Percentiles rank a stretch among this genome's conserved stretches.
phyloP scores from a whole-genome alignment of 2,888 invertebrate species.

The Mechanitis messenoides region DNA sequence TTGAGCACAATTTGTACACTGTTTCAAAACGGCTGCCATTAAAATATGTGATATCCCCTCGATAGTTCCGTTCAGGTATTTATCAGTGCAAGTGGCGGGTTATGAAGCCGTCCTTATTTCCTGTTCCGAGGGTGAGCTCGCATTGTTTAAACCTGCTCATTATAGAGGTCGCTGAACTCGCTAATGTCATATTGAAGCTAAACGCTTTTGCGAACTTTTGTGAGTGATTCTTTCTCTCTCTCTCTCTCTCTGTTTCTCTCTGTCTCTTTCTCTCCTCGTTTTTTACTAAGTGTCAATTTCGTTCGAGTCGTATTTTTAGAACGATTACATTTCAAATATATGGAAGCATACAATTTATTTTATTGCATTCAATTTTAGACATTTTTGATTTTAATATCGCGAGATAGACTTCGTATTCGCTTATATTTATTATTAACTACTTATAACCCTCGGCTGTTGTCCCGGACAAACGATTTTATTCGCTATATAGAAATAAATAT shows the following conservation, averaged over 20 bases:
- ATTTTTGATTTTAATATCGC: too few species aligned
- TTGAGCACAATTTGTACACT: too few species aligned
- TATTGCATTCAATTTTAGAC: too few species aligned
- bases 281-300: not conserved
- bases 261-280: not conserved
- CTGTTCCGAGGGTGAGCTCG: conserved; percentile 44
- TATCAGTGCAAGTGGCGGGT: conserved; percentile 29
- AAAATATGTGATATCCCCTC: not conserved
- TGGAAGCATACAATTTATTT: too few species aligned
- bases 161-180: conserved; percentile 47
- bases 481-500: too few species aligned
- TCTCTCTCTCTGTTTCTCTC: too few species aligned
- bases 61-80: conserved; percentile 11
- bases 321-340: too few species aligned
- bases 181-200: conserved; percentile 10
- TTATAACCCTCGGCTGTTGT: too few species aligned
- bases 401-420: too few species aligned
- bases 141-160: conserved; percentile 41
- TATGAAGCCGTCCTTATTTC: conserved; percentile 38
- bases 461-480: too few species aligned
- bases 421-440: too few species aligned
- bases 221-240: not conserved
- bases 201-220: conserved; percentile 1
- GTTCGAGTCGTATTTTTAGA: not conserved
- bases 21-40: too few species aligned